Percentiles rank a stretch among this genome's conserved stretches.
Conservation (phyloP, 2,888 invertebrate genomes). For the Empis stercorea region DNA sequence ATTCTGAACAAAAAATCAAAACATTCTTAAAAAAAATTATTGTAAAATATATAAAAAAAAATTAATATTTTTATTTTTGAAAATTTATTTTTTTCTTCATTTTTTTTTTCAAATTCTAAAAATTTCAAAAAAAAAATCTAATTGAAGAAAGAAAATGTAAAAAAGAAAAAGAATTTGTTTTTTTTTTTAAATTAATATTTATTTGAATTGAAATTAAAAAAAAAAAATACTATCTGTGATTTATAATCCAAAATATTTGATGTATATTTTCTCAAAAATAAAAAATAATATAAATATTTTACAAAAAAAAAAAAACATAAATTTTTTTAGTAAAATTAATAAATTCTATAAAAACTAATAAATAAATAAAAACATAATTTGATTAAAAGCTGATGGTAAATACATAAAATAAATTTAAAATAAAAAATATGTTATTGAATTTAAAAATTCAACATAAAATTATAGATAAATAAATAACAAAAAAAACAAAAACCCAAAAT, state of each 20-base stretch:
- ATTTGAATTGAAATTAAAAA: too few species aligned
- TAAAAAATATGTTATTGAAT: neutral
- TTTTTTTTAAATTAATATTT: neutral
- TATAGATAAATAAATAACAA: neutral
- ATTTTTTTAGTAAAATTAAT: slow-evolving; percentile 2
- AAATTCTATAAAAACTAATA: slow-evolving; percentile 1
- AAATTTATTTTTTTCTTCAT: too few species aligned
- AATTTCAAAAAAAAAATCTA: slow-evolving; percentile 6
- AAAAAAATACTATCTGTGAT: slow-evolving; percentile 36
- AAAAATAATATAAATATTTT: slow-evolving; percentile 15
- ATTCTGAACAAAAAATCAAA: slow-evolving; percentile 1
- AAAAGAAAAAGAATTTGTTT: neutral
- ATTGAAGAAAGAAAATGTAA: too few species aligned
- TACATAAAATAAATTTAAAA: too few species aligned
- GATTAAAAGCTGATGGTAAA: too few species aligned
- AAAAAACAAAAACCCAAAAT: too few species aligned
- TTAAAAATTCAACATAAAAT: neutral
- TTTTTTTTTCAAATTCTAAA: too few species aligned
- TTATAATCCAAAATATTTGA: slow-evolving; percentile 40
- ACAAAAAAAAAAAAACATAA: slow-evolving; percentile 8
- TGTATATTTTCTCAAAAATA: slow-evolving; percentile 35
- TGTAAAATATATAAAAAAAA: too few species aligned
- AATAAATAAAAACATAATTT: neutral
- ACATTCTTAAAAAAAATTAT: slow-evolving; percentile 2
- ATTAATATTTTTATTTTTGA: too few species aligned